Evolutionary conservation across 92 coral and sea anemone species (phyloP).

Genomic region (Palythoa heliodiscus): DNA sequence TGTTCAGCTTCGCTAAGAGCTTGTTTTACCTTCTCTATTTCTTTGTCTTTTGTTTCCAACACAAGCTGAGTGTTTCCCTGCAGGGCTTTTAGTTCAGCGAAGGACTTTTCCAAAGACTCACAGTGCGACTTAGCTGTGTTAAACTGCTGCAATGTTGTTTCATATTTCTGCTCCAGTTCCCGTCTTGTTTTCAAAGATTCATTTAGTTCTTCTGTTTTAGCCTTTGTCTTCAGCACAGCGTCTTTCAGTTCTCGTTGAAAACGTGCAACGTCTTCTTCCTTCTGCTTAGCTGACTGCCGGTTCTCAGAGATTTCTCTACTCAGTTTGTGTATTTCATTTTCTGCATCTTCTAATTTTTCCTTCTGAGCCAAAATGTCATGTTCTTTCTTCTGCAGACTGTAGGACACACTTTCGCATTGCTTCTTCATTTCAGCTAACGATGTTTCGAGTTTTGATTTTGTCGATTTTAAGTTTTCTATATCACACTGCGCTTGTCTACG

Average conservation of each 20-base stretch:
- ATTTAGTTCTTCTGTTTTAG: slow-evolving; percentile 49
- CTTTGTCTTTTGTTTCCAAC: slow-evolving; percentile 59
- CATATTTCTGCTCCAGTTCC: slow-evolving; percentile 51
- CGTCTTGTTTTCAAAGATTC: slow-evolving; percentile 18
- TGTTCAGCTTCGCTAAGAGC: slow-evolving; percentile 57
- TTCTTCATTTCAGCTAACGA: slow-evolving; percentile 57
- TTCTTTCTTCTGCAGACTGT: slow-evolving; percentile 55
- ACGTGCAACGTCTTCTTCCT: slow-evolving; percentile 30
- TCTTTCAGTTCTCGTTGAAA: slow-evolving; percentile 56
- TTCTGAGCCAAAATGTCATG: slow-evolving; percentile 45
- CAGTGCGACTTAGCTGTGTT: slow-evolving; percentile 29
- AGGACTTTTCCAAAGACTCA: slow-evolving; percentile 50
- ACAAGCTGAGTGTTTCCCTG: slow-evolving; percentile 63
- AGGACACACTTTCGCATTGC: slow-evolving; percentile 19
- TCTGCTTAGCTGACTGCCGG: slow-evolving; percentile 42
- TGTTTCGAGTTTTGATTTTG: slow-evolving; percentile 49
- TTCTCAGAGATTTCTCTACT: slow-evolving; percentile 37
- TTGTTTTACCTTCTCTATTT: slow-evolving; percentile 58
- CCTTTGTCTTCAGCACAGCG: slow-evolving; percentile 31
- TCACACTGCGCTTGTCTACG: slow-evolving; percentile 64
- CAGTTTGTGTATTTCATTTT: slow-evolving; percentile 44
- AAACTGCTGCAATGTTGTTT: slow-evolving; percentile 55
- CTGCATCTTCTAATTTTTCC: slow-evolving; percentile 51
- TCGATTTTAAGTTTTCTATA: slow-evolving; percentile 53
- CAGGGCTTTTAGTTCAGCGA: slow-evolving; percentile 50